Evolutionary conservation across 2,888 invertebrate genomes (phyloP), one percentile per base, ranked within the genome.

Genomic region (Aphodius granarius): DNA sequence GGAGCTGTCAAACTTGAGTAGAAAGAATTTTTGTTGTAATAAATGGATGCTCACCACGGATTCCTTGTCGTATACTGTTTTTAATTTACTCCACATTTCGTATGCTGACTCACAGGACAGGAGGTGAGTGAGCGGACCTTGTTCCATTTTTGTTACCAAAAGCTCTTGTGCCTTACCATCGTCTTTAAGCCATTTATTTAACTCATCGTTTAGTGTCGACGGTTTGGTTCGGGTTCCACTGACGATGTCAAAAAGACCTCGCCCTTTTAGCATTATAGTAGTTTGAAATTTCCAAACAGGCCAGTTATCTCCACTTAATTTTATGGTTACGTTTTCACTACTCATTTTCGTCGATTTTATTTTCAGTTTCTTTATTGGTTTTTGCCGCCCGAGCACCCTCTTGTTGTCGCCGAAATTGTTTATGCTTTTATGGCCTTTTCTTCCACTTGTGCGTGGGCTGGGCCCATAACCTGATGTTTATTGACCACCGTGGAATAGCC

Each of bases 51-150:
- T 81, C 9, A 81, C 78, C 63, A 76, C 76, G 13, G 79, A 81
- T 75, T 81, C 77, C n/a, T 77, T 74, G 62, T 82, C 81, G 77
- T 80, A 81, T 19, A 81, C 43, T 9, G 9, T 17, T 16, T 75
- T 62, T 22, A 77, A 71, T 73, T 80, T 82, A 3, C 18, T 16
- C 82, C 81, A 82, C 81, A 82, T 82, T 75, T 81, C 78, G 18
- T 64, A 21, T 64, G 82, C 71, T 18, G 78, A 77, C 21, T 74
- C 23, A 73, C 80, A 79, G 19, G 77, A 72, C 63, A 82, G 65
- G 15, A 82, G 76, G 75, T 82, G 80, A 16, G 76, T 78, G 15
- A 81, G 6, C 21, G 76, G 74, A 70, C 78, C 79, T 71, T 81
- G 79, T 21, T 80, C 80, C 71, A 82, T 76, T 66, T 81, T 73